Percentiles rank a stretch among this genome's conserved stretches.
phyloP scores from a whole-genome alignment of 2,888 invertebrate species.

The Mesodorylaimus sp. region DNA sequence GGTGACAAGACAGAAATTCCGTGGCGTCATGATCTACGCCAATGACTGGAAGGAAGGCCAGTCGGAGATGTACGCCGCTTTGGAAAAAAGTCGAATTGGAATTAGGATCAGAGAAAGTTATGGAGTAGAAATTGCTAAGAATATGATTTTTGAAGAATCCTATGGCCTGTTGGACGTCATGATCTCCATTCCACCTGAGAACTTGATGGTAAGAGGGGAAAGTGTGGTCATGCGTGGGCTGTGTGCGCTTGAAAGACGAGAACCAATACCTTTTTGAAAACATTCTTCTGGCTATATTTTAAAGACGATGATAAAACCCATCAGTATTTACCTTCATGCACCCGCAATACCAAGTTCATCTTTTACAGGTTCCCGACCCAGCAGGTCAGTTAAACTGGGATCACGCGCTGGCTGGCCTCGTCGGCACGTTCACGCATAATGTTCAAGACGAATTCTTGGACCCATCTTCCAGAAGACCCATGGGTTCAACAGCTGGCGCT shows the following conservation, averaged over 20 bases:
- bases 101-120: constrained; percentile 24
- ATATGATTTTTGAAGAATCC: constrained; percentile 20
- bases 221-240: too few relatives aligned
- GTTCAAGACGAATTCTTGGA: background rate
- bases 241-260: too few relatives aligned
- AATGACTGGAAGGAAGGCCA: constrained; percentile 26
- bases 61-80: constrained; percentile 26
- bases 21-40: constrained; percentile 24
- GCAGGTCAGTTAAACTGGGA: background rate
- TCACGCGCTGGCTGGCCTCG: background rate
- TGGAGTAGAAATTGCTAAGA: constrained; percentile 21
- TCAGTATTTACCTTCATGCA: too few relatives aligned
- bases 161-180: constrained; percentile 26
- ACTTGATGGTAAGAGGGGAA: constrained; percentile 2
- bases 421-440: background rate
- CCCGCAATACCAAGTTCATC: too few relatives aligned
- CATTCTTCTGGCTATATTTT: too few relatives aligned
- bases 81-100: constrained; percentile 25
- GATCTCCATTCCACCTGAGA: constrained; percentile 13
- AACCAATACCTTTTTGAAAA: too few relatives aligned
- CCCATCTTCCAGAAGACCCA: too few relatives aligned
- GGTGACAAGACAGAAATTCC: constrained; percentile 25
- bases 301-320: too few relatives aligned
- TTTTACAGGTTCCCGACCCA: too few relatives aligned
- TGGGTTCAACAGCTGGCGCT: too few relatives aligned